These are phyloP conservation scores for Arvicanthis niloticus DNA, from an alignment of 2,113 vertebrate species.

Conservation along the genomic window DNA sequence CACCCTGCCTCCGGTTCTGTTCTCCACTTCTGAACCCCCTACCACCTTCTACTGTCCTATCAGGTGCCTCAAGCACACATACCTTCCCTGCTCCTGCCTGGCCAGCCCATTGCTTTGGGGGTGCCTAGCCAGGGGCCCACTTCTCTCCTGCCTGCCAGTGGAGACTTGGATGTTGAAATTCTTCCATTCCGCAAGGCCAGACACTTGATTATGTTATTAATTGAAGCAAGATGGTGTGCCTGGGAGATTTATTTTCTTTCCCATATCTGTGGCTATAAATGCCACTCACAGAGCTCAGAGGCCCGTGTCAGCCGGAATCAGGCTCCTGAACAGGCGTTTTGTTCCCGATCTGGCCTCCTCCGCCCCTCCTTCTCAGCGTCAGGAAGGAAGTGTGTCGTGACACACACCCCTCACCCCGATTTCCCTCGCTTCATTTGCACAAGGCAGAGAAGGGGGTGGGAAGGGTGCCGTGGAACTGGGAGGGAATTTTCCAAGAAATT, in stretches of 20 bases:
- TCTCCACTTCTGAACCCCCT: background rate
- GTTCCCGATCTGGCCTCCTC: slow-evolving; percentile 69
- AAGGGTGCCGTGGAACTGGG: background rate
- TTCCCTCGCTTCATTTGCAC: slow-evolving; percentile 64
- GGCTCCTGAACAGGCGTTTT: slow-evolving; percentile 85
- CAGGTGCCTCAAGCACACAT: background rate
- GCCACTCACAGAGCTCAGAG: slow-evolving; percentile 81
- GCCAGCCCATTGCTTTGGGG: background rate
- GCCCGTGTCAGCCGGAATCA: slow-evolving; percentile 80
- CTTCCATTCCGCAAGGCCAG: slow-evolving; percentile 74
- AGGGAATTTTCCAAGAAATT: slow-evolving; percentile 79
- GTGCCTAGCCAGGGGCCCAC: slow-evolving; percentile 10
- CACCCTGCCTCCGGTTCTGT: accelerated
- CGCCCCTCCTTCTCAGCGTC: slow-evolving; percentile 46
- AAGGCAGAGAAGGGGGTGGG: slow-evolving; percentile 43
- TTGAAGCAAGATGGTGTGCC: slow-evolving; percentile 81
- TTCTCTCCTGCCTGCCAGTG: slow-evolving; percentile 65
- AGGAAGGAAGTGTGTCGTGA: slow-evolving; percentile 80
- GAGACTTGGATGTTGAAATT: slow-evolving; percentile 65
- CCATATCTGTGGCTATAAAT: slow-evolving; percentile 84
- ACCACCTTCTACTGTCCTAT: background rate
- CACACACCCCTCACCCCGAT: background rate
- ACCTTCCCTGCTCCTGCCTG: background rate
- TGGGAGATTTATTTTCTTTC: slow-evolving; percentile 88
- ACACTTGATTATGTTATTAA: slow-evolving; percentile 83